These are phyloP conservation scores for Lucilia sericata DNA, from an alignment of 1,140 invertebrate genomes.

Conservation along the genomic window DNA sequence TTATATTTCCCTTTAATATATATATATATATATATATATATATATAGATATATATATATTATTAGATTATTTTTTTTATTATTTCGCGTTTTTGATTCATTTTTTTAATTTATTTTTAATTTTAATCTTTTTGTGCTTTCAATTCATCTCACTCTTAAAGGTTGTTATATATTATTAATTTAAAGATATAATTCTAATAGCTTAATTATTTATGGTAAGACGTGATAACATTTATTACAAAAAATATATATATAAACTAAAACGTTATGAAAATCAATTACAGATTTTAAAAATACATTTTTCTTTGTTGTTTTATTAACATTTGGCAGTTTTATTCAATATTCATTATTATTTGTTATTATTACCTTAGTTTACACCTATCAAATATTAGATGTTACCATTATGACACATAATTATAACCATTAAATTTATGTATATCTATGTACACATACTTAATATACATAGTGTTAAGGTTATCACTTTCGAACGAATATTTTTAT, in stretches of 20 bases:
- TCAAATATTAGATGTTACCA: no score
- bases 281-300: neutral
- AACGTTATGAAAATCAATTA: neutral
- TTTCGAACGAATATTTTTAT: no score
- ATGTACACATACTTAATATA: no score
- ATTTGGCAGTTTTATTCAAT: neutral
- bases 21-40: no score
- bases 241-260: neutral
- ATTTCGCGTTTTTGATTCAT: neutral
- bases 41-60: no score
- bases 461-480: no score
- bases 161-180: neutral
- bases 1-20: no score
- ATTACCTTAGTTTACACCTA: no score
- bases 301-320: neutral
- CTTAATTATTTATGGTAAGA: neutral
- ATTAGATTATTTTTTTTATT: neutral
- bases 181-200: neutral
- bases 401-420: no score
- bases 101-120: neutral
- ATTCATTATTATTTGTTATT: neutral
- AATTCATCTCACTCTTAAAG: conserved; percentile 16
- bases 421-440: no score
- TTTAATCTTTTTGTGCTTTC: conserved; percentile 3
- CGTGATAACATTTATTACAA: conserved; percentile 17